These are phyloP conservation scores for Rhabdomys dilectus DNA, from an alignment of 2,113 vertebrate species.

Conservation along the genomic window DNA sequence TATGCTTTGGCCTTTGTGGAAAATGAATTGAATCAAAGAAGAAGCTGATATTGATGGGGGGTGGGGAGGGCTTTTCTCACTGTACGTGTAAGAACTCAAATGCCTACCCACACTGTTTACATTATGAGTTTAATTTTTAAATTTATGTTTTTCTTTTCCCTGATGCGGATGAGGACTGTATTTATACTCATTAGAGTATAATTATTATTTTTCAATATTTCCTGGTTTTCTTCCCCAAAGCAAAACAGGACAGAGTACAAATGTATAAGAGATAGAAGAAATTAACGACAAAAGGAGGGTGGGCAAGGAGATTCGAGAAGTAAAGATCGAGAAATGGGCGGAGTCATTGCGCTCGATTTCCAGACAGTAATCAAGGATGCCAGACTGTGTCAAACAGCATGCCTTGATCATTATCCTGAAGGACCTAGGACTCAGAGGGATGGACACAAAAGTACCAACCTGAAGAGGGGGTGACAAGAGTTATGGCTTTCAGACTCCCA, in stretches of 20 bases:
- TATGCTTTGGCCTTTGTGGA: not conserved
- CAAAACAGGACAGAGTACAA: not conserved
- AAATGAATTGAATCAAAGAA: not conserved
- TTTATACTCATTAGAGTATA: not conserved
- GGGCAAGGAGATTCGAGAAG: accelerated
- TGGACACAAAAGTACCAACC: accelerated
- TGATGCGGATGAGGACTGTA: not conserved
- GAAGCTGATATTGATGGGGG: not conserved
- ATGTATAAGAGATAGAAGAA: not conserved
- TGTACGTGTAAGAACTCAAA: not conserved
- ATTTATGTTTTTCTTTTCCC: not conserved
- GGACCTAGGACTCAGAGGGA: not conserved
- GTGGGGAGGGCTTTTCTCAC: not conserved
- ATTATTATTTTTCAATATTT: not conserved
- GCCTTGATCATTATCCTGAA: no score
- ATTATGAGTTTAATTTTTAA: not conserved
- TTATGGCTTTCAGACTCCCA: accelerated
- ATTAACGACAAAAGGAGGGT: not conserved
- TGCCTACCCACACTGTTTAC: not conserved
- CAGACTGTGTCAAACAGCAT: not conserved
- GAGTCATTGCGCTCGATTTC: no score
- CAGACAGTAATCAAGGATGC: no score
- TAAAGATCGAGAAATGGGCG: not conserved
- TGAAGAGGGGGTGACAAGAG: not conserved
- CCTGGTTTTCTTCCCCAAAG: not conserved